Evolutionary conservation across 1,140 invertebrate genomes (phyloP).

Genomic region (Calliphora vicina): DNA sequence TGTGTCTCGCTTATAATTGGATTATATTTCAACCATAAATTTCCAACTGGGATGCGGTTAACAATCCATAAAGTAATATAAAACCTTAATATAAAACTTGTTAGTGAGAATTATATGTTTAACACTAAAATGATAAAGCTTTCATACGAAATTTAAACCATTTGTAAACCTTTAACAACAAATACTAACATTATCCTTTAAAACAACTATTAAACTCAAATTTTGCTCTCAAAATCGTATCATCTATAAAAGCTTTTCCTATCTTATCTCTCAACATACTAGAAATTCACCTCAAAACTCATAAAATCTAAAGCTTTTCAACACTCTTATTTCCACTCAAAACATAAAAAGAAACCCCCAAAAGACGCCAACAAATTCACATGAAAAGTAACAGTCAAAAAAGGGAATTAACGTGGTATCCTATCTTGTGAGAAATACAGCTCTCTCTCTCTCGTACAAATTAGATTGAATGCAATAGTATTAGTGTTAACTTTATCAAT

Average conservation of each 20-base stretch:
- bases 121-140: too few species aligned
- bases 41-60: too few species aligned
- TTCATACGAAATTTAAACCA: too few species aligned
- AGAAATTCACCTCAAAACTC: constrained; percentile 3
- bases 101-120: too few species aligned
- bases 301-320: neutral
- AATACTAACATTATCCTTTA: too few species aligned
- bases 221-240: neutral
- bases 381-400: neutral
- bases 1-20: too few species aligned
- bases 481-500: constrained; percentile 8
- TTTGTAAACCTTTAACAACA: too few species aligned
- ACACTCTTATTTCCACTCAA: neutral
- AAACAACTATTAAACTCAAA: too few species aligned
- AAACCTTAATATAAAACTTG: too few species aligned
- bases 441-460: neutral
- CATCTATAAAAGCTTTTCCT: neutral
- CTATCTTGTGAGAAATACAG: neutral
- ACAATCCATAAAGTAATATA: too few species aligned
- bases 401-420: too few species aligned
- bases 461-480: neutral
- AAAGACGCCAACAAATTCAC: neutral
- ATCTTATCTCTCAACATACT: neutral
- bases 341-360: neutral
- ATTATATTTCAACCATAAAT: too few species aligned